Percentiles rank a stretch among this genome's conserved stretches.
Evolutionary conservation across 2,888 invertebrate species (phyloP).

Genomic region (Cantharis flavilabris): DNA sequence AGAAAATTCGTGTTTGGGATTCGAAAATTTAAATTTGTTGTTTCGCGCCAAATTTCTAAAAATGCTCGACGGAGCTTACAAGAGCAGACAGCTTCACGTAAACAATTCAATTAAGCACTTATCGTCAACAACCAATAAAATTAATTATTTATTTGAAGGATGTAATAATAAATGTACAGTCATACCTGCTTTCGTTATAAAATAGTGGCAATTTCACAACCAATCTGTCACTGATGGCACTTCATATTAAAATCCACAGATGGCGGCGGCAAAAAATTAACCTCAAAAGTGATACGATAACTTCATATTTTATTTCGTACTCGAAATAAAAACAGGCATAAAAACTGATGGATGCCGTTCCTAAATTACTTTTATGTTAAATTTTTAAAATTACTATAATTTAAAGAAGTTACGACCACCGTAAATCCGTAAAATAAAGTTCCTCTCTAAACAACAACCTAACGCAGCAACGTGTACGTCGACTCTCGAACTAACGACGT

Average conservation of each 20-base stretch:
- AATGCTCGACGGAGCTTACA: neutral
- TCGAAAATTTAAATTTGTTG: conserved; percentile 10
- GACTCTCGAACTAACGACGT: neutral
- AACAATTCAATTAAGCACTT: neutral
- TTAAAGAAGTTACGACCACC: neutral
- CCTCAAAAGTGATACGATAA: neutral
- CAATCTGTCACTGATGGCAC: neutral
- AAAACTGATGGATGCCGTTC: neutral
- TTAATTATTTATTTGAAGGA: neutral
- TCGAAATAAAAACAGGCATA: neutral
- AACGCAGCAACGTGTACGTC: neutral
- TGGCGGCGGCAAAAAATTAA: neutral
- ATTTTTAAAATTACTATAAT: neutral
- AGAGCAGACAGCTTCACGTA: neutral
- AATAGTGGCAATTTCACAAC: neutral
- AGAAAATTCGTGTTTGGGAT: neutral
- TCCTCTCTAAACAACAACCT: neutral
- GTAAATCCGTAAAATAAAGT: neutral
- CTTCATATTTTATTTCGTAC: neutral
- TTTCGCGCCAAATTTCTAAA: neutral
- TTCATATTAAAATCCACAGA: neutral
- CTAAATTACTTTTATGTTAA: neutral
- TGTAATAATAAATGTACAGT: neutral
- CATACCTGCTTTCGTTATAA: neutral
- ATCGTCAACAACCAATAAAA: neutral